Evolutionary conservation across 2,113 vertebrate genomes (phyloP).

Genomic region (Pelecanoides urinatrix): DNA sequence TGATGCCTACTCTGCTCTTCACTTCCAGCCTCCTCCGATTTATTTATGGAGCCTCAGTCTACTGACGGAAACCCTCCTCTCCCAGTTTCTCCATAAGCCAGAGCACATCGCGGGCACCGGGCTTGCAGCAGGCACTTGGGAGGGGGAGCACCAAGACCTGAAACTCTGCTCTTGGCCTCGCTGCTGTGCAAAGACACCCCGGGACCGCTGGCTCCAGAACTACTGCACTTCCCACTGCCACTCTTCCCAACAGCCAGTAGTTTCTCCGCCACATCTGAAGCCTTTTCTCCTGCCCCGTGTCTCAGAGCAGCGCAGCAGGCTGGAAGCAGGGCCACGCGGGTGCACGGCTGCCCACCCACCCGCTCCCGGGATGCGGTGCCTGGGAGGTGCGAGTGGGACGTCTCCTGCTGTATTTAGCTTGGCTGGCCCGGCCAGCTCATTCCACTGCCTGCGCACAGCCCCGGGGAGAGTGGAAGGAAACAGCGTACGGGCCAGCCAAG

Average conservation of each 20-base stretch:
- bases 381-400: background rate
- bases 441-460: background rate
- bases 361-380: background rate
- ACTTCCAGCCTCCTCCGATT: slow-evolving; percentile 1
- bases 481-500: background rate
- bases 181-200: background rate
- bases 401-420: background rate
- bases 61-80: background rate
- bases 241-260: background rate
- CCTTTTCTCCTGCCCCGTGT: background rate
- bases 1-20: background rate
- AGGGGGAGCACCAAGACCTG: background rate
- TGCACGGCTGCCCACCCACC: background rate
- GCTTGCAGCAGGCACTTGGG: background rate
- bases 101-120: background rate
- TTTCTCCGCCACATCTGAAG: background rate
- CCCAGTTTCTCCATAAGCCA: background rate
- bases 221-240: background rate
- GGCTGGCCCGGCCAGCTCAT: background rate
- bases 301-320: background rate
- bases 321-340: background rate
- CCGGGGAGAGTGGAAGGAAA: background rate
- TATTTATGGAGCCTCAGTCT: slow-evolving; percentile 8
- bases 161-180: background rate
- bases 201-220: background rate